These are phyloP conservation scores for Zaprionus kolodkinae DNA, from an alignment of 1,140 invertebrate species.

Conservation along the genomic window DNA sequence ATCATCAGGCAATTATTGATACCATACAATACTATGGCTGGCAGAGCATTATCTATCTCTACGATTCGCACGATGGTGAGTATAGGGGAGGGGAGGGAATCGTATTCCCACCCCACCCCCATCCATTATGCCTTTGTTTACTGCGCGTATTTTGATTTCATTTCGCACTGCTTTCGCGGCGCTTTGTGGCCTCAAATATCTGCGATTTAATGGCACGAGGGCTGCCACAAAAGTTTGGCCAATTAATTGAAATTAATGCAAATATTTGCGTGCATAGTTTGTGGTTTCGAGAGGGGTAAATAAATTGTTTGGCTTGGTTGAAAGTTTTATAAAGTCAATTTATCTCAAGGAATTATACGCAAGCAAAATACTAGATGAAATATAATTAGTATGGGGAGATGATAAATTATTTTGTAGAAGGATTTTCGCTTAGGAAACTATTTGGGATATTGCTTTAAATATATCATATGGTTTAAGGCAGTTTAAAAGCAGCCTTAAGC, in stretches of 20 bases:
- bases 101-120: no score
- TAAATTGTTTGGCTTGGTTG: constrained; percentile 2
- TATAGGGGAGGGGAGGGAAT: background rate
- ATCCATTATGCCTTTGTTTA: constrained; percentile 63
- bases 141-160: constrained; percentile 71
- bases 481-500: no score
- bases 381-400: background rate
- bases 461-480: no score
- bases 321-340: constrained; percentile 1
- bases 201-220: constrained; percentile 13
- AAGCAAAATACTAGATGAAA: background rate
- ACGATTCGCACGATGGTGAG: constrained; percentile 90
- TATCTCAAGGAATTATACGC: background rate
- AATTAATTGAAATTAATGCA: constrained; percentile 41
- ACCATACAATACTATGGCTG: constrained; percentile 96
- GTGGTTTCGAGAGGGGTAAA: background rate
- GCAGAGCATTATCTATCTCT: constrained; percentile 96
- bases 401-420: no score
- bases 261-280: constrained; percentile 26
- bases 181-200: constrained; percentile 4
- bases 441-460: no score
- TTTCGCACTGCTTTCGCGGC: constrained; percentile 45
- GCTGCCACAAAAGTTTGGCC: constrained; percentile 29
- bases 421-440: no score
- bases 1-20: constrained; percentile 96